Base-by-base conservation (phyloP, 2,113 vertebrate species). In the Willisornis vidua region DNA sequence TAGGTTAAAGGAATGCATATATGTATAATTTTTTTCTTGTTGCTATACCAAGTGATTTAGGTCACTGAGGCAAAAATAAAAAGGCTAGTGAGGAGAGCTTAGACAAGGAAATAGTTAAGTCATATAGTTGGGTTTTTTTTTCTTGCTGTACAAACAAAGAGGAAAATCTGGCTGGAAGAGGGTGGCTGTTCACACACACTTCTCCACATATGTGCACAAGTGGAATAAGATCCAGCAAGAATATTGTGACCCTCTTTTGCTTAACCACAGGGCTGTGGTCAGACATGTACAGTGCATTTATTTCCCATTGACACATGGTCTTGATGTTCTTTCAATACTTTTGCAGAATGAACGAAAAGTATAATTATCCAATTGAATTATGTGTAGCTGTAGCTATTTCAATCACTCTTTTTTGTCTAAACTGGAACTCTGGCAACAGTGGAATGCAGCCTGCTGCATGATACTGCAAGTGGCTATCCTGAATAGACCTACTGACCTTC, bases 61-160 rank as follows among this genome's bases (percentile, higher is more conserved):
- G 46, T 71, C 70, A 51, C 25, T 26, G 45, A 66, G 15, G 9
- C 0, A 4, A 51, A 78, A 66, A 65, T 25, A 72, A 76, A 65
- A 68, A 71, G 39, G 9, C 28, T 68, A 51, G 31, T 26, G 22
- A 85, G 29, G 31, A 87, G 72, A 85, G 28, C 35, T 92, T 90
- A 85, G 94, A 77, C 88, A 96, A 94, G 68, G 22, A 82, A 92
- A 70, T 9, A 72, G 49, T 84, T 84, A 85, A 89, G 90, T 74
- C 18, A 54, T 7, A 0, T 45, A 28, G 29, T 82, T 89, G 39
- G 39, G 37, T 37, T 37, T 6, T 65, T 73, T 82, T 33, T 58
- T 26, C 18, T 80, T 82, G 71, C 46, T 93, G 54, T 74, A 75
- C 55, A 83, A 81, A 86, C 55, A 35, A 75, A 84, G 49, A 78